Percentiles rank a stretch among this genome's conserved stretches.
Conservation (phyloP, 2,113 vertebrate genomes). For the Leucoraja erinaceus region DNA sequence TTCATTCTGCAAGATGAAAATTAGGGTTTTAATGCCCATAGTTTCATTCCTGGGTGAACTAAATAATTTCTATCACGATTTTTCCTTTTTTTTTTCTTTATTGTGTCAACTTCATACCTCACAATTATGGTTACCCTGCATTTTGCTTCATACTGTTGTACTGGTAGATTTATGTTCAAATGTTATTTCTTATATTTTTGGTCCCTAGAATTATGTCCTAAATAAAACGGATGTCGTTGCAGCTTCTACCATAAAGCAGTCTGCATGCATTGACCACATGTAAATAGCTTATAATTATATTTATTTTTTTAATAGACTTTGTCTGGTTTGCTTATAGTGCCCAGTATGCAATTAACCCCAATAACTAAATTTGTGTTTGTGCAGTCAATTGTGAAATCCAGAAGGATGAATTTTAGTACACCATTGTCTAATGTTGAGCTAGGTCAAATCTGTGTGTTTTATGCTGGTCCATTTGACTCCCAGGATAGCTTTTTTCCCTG, state of each 20-base stretch:
- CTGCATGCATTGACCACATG: not conserved
- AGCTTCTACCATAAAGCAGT: not conserved
- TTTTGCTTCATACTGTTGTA: not conserved
- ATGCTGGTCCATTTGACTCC: constrained; percentile 35
- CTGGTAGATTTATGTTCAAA: not conserved
- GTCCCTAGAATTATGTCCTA: not conserved
- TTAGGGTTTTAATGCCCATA: not conserved
- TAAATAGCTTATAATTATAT: constrained; percentile 13
- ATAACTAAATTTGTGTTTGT: constrained; percentile 30
- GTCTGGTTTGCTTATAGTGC: constrained; percentile 19
- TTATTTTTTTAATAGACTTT: constrained; percentile 17
- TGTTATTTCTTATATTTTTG: not conserved
- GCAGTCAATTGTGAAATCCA: constrained; percentile 32
- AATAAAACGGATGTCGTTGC: not conserved
- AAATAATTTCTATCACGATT: not conserved
- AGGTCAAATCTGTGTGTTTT: constrained; percentile 30
- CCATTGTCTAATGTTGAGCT: constrained; percentile 25
- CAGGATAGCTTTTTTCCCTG: constrained; percentile 46
- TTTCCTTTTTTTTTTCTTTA: not conserved
- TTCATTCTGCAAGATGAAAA: not conserved
- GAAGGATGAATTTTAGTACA: constrained; percentile 28
- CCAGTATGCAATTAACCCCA: constrained; percentile 31
- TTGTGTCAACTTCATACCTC: not conserved
- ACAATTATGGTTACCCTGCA: not conserved
- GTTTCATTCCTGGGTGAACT: not conserved